Evolutionary conservation across 2,113 vertebrate genomes (phyloP), one percentile per base, ranked within the genome.

Genomic region (Phaetusa simplex): DNA sequence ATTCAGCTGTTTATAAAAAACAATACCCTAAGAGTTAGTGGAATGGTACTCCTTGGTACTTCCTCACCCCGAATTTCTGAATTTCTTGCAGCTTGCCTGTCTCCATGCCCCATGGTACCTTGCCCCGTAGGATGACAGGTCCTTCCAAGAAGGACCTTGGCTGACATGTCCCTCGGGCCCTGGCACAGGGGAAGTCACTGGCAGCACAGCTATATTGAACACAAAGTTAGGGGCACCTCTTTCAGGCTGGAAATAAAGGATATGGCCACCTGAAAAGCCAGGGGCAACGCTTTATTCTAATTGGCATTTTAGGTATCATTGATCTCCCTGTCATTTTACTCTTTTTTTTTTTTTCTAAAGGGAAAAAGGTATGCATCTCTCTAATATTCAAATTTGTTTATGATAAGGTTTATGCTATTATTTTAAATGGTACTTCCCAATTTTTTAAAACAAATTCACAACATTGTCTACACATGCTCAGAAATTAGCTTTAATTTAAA

Each of bases 401-500:
- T 64, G n/a, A 29, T 27, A 61, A 88, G 8, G 17, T 11, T 93
- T 55, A 36, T 70, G 49, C 16, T 79, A 34, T 30, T 85, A 8
- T 69, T 84, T 86, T 30, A 86, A 80, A 36, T 22, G 5, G 2
- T 47, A 55, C 26, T 4, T 65, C 59, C 22, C 1, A 3, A 77
- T 82, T 92, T 65, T 81, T 74, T 17, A 43, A 78, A 85, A 67
- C 4, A 72, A 82, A 45, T 77, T 80, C 49, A 38, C 40, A 55
- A 66, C 4, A 8, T 64, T 79, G 23, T 95, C 85, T 77, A 40
- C 66, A 49, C 1, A 2, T 62, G 30, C 74, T 90, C 18, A 86
- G 76, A 93, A 90, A 77, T 92, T 70, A 72, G 16, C 36, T 83
- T 18, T 43, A 43, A 84, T 84, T 93, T 93, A 66, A 84, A 81